These are phyloP conservation scores for Zele albiditarsus DNA, from an alignment of 2,888 invertebrate species.

Conservation along the genomic window DNA sequence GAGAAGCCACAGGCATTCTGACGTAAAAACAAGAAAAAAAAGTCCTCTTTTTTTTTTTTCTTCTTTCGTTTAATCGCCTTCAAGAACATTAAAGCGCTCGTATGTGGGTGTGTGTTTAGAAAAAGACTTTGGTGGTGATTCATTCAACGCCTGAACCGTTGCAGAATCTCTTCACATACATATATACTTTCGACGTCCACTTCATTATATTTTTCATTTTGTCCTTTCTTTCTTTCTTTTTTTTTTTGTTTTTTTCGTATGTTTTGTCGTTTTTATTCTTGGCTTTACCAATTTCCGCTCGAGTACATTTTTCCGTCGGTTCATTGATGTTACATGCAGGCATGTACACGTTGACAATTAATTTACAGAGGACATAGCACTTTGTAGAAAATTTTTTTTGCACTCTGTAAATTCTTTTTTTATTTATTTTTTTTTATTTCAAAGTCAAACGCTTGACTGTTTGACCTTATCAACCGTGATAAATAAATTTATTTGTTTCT, in stretches of 20 bases:
- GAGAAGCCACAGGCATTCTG: conserved; percentile 39
- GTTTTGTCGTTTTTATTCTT: not conserved
- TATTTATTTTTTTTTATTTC: not conserved
- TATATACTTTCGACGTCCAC: not conserved
- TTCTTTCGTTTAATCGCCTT: conserved; percentile 40
- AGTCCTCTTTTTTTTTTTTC: conserved; percentile 41
- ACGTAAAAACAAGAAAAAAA: conserved; percentile 11
- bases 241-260: too few relatives aligned
- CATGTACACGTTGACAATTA: not conserved
- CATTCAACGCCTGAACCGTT: not conserved
- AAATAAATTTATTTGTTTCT: not conserved
- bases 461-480: not conserved
- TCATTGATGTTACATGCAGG: not conserved
- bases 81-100: conserved; percentile 43
- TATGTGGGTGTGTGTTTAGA: not conserved
- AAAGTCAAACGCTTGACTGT: not conserved
- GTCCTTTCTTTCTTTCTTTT: too few relatives aligned
- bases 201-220: not conserved
- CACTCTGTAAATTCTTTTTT: not conserved
- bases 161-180: not conserved
- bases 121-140: not conserved
- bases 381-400: not conserved
- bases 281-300: not conserved
- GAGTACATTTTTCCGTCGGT: not conserved
- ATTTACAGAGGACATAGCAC: not conserved